Percentiles rank a stretch among this genome's conserved stretches.
These are phyloP conservation scores for Otus scops DNA, from an alignment of 2,797 vertebrate species.

Conservation along the genomic window DNA sequence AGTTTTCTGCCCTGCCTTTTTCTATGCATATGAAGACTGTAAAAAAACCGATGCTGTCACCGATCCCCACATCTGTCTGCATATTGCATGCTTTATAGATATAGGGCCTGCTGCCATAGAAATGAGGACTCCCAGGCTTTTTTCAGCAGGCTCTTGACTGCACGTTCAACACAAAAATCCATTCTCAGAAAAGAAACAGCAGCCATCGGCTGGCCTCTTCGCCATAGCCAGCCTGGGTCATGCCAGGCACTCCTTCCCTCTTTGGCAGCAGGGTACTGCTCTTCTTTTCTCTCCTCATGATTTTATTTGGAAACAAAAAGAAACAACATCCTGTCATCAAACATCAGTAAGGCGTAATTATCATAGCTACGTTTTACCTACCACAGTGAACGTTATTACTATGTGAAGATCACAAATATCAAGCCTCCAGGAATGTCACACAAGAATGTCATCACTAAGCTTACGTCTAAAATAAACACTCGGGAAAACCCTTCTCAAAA, in stretches of 20 bases:
- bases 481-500: constrained; percentile 6
- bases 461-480: constrained; percentile 2
- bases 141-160: neutral
- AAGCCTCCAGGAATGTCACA: constrained; percentile 41
- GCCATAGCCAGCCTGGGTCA: neutral
- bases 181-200: neutral
- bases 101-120: neutral
- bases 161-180: neutral
- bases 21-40: neutral
- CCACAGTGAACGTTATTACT: constrained; percentile 18
- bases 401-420: constrained; percentile 31
- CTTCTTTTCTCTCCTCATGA: neutral
- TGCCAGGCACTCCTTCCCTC: neutral
- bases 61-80: neutral
- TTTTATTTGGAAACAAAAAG: constrained; percentile 55
- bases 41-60: neutral
- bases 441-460: constrained; percentile 35
- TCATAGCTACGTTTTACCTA: constrained; percentile 39
- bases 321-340: constrained; percentile 22
- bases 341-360: neutral
- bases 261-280: constrained; percentile 1
- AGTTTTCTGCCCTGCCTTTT: neutral
- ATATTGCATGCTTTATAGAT: neutral
- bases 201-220: neutral
- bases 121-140: neutral